Evolutionary conservation across 2,888 invertebrate species (phyloP).

Genomic region (Empis livida): DNA sequence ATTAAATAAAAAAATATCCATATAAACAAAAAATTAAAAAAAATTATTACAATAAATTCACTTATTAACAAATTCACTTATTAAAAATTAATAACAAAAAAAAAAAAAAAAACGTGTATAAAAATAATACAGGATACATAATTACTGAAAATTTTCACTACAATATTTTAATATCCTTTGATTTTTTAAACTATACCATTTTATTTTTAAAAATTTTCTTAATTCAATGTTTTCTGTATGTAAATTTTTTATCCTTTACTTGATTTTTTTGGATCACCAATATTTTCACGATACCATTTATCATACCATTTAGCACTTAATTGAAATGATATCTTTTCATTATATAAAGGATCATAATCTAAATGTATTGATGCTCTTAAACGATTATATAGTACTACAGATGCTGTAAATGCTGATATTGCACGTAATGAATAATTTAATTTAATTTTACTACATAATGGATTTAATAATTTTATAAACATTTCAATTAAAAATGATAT

Average conservation of each 20-base stretch:
- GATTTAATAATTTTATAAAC: constrained; percentile 27
- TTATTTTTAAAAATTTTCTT: not conserved
- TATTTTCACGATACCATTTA: constrained; percentile 27
- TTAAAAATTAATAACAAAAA: too few relatives aligned
- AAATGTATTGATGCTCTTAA: constrained; percentile 41
- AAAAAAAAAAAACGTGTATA: too few relatives aligned
- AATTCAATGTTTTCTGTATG: not conserved
- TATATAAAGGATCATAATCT: constrained; percentile 32
- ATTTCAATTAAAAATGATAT: constrained; percentile 32
- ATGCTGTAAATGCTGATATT: constrained; percentile 40
- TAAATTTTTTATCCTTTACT: not conserved
- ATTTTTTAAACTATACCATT: too few relatives aligned
- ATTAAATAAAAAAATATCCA: not conserved
- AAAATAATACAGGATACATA: too few relatives aligned
- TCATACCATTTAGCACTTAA: constrained; percentile 32
- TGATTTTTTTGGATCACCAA: constrained; percentile 3
- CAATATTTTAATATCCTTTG: too few relatives aligned
- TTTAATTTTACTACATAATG: constrained; percentile 23
- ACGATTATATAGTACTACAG: constrained; percentile 44
- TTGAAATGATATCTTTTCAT: constrained; percentile 24
- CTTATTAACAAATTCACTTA: too few relatives aligned
- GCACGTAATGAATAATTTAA: constrained; percentile 33
- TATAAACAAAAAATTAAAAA: too few relatives aligned
- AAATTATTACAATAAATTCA: too few relatives aligned
- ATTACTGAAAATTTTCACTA: too few relatives aligned